phyloP scores from a whole-genome alignment of 1,140 invertebrate species.

The Drosophila mauritiana region DNA sequence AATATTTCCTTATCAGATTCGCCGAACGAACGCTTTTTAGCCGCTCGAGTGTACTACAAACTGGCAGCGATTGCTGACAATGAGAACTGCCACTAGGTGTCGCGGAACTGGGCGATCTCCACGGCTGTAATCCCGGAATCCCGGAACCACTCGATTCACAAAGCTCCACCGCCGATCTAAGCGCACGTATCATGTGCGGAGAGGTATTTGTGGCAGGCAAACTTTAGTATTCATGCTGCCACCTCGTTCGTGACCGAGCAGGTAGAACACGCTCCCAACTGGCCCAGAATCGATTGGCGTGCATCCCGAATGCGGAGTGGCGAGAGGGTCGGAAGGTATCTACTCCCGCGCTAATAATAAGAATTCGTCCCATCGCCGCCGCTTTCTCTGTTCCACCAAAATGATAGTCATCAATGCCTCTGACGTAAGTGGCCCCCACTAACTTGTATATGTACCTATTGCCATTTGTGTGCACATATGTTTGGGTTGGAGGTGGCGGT shows the following conservation, averaged over 20 bases:
- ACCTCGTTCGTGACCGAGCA: slow-evolving; percentile 61
- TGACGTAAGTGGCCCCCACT: slow-evolving; percentile 63
- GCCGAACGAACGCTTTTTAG: background rate
- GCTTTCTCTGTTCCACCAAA: slow-evolving; percentile 51
- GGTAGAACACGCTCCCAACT: slow-evolving; percentile 35
- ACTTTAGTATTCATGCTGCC: slow-evolving; percentile 58
- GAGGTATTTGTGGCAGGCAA: slow-evolving; percentile 2
- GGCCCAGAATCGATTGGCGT: slow-evolving; percentile 28
- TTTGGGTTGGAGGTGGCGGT: slow-evolving; percentile 12
- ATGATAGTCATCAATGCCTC: slow-evolving; percentile 77
- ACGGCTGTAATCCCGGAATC: background rate
- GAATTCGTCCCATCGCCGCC: slow-evolving; percentile 60
- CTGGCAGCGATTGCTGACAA: background rate
- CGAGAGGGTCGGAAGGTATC: slow-evolving; percentile 20
- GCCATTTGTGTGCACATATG: slow-evolving; percentile 6
- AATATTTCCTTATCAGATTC: background rate
- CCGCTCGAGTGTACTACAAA: background rate
- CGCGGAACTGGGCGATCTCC: background rate
- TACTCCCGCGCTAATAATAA: slow-evolving; percentile 62
- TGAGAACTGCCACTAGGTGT: background rate
- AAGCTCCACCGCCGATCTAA: background rate
- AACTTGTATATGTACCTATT: slow-evolving; percentile 2
- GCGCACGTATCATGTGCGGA: slow-evolving; percentile 1
- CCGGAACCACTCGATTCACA: background rate
- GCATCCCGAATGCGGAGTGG: slow-evolving; percentile 51